Evolutionary conservation across 1,140 invertebrate genomes (phyloP).

Genomic region (Trachelipus rathkii): DNA sequence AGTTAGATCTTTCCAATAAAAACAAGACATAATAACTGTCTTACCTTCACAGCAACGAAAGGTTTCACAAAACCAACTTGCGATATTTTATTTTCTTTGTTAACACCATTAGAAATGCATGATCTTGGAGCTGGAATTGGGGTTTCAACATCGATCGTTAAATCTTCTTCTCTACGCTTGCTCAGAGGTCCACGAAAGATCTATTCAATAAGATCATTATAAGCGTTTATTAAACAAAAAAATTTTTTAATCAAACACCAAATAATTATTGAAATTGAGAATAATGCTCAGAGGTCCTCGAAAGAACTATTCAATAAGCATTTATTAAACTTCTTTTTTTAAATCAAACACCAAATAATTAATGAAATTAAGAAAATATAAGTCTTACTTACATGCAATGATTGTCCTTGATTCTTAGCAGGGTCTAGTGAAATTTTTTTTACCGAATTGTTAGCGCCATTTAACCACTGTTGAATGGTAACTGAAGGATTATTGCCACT

Average conservation of each 20-base stretch:
- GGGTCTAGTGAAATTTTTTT: constrained; percentile 77
- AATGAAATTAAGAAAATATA: too few species aligned
- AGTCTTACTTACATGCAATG: too few species aligned
- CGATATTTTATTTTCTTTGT: constrained; percentile 16
- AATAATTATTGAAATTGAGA: too few species aligned
- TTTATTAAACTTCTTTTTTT: too few species aligned
- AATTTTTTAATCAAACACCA: too few species aligned
- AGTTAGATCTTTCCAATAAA: too few species aligned
- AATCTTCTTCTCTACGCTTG: constrained; percentile 25
- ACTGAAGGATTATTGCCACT: constrained; percentile 68
- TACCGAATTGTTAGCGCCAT: constrained; percentile 64
- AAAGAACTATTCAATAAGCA: too few species aligned
- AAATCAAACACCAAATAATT: too few species aligned
- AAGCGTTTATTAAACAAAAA: too few species aligned
- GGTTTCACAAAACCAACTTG: constrained; percentile 28
- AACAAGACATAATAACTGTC: not conserved
- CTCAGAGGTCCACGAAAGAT: constrained; percentile 34
- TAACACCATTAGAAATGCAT: constrained; percentile 28
- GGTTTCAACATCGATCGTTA: not conserved
- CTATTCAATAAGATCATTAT: constrained; percentile 11
- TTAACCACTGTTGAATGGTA: constrained; percentile 70
- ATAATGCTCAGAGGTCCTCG: too few species aligned
- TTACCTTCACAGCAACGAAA: constrained; percentile 41
- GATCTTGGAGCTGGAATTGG: constrained; percentile 40
- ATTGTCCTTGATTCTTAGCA: constrained; percentile 48